A percentile compares a stretch with the other conserved stretches of the same genome.
These are phyloP conservation scores for Keiferia lycopersicella DNA, from an alignment of 2,888 invertebrate genomes.

Conservation along the genomic window DNA sequence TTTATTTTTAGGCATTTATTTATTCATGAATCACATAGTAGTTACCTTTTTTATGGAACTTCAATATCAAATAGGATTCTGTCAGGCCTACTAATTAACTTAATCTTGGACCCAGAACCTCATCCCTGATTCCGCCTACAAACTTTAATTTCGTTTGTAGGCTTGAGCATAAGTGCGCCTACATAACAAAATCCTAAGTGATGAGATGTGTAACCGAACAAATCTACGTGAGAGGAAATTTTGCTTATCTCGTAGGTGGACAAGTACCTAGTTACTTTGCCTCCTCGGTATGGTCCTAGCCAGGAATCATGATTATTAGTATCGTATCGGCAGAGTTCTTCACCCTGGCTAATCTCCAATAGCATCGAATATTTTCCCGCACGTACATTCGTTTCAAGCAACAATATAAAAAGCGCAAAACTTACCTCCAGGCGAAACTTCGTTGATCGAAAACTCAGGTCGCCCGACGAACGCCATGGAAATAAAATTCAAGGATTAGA, in stretches of 20 bases:
- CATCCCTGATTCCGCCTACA: too few relatives aligned
- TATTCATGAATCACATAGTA: neutral
- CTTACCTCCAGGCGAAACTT: slow-evolving; percentile 59
- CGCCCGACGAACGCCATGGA: slow-evolving; percentile 63
- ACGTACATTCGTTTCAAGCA: neutral
- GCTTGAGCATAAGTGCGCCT: neutral
- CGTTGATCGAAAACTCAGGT: slow-evolving; percentile 45
- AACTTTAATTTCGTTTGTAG: too few relatives aligned
- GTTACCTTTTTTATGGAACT: neutral
- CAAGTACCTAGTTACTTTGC: too few relatives aligned
- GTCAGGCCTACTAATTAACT: neutral
- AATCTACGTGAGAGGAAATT: neutral
- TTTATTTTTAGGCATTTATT: neutral
- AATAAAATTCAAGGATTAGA: slow-evolving; percentile 66
- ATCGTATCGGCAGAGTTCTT: neutral
- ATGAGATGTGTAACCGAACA: neutral
- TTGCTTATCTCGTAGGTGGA: neutral
- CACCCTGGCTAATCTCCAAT: neutral
- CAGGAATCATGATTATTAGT: too few relatives aligned
- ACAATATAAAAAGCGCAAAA: slow-evolving; percentile 35
- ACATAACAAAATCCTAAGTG: neutral
- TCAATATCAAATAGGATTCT: neutral
- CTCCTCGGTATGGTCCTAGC: neutral
- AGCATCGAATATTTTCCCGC: neutral
- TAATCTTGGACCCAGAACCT: too few relatives aligned